Percentiles rank a stretch among this genome's conserved stretches.
These are phyloP conservation scores for Drosophila stalkeri DNA, from an alignment of 2,888 invertebrate genomes.

Conservation along the genomic window DNA sequence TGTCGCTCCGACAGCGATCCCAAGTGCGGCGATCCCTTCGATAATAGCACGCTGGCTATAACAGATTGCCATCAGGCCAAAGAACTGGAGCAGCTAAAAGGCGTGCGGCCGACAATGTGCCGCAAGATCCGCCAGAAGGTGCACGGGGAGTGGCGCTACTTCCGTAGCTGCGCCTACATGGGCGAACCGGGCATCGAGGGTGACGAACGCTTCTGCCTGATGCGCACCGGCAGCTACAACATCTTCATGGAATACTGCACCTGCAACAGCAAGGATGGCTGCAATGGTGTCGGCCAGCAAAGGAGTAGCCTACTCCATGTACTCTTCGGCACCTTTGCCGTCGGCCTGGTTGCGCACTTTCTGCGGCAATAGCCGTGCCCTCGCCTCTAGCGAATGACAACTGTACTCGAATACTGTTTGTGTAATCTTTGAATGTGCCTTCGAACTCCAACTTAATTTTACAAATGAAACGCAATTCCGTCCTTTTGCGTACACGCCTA, in stretches of 20 bases:
- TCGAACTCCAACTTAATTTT: conserved; percentile 44
- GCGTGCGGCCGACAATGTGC: conserved; percentile 92
- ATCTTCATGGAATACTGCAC: conserved; percentile 97
- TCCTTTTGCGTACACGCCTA: conserved; percentile 27
- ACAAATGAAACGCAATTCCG: conserved; percentile 47
- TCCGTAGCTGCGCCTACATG: conserved; percentile 94
- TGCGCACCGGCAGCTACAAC: conserved; percentile 96
- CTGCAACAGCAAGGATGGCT: conserved; percentile 96
- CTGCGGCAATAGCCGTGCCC: conserved; percentile 46
- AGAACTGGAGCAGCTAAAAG: conserved; percentile 89
- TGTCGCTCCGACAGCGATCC: conserved; percentile 95
- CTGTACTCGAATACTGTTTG: not conserved
- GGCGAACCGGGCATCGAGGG: conserved; percentile 96
- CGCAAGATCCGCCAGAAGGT: conserved; percentile 96
- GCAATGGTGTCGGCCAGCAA: conserved; percentile 88
- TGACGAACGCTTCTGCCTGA: conserved; percentile 95
- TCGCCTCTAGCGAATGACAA: conserved; percentile 21
- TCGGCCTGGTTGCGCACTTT: conserved; percentile 56
- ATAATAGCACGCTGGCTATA: conserved; percentile 94
- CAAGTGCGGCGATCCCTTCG: conserved; percentile 96
- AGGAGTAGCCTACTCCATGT: conserved; percentile 69
- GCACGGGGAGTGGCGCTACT: conserved; percentile 94
- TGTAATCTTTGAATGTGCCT: conserved; percentile 57
- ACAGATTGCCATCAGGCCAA: conserved; percentile 90
- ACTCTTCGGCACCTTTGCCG: conserved; percentile 45